Evolutionary conservation across 2,113 vertebrate genomes (phyloP).

Genomic region (Oryzias curvinotus): DNA sequence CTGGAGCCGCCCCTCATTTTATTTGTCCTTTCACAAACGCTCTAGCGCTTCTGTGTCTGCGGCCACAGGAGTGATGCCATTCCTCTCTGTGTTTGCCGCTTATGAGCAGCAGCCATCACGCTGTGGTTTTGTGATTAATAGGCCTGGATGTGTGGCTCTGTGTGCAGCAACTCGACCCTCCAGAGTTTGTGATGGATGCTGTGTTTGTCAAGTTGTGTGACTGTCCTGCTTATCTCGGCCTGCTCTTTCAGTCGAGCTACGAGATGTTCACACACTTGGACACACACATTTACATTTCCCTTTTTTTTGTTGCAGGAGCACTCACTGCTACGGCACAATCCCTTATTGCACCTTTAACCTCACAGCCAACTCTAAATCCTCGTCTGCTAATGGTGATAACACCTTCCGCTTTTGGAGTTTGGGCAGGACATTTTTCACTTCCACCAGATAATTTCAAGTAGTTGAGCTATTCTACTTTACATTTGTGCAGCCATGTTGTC

Average conservation of each 20-base stretch:
- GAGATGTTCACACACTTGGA: background rate
- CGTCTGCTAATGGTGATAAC: background rate
- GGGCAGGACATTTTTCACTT: background rate
- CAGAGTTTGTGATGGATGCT: background rate
- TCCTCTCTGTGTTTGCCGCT: constrained; percentile 21
- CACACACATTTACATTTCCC: background rate
- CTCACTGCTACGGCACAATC: background rate
- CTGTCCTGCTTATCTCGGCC: background rate
- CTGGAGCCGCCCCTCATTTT: constrained; percentile 20
- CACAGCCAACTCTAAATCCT: background rate
- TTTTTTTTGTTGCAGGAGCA: background rate
- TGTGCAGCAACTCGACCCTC: background rate
- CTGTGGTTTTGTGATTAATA: constrained; percentile 38
- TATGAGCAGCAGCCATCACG: constrained; percentile 18
- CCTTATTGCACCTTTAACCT: background rate
- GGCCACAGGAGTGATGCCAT: constrained; percentile 3
- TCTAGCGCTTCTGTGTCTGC: background rate
- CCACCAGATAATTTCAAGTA: background rate
- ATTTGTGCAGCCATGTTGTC: too few species aligned
- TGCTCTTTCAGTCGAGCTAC: background rate
- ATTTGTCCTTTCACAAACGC: constrained; percentile 11
- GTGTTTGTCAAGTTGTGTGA: background rate
- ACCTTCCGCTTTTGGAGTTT: background rate
- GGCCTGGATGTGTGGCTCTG: constrained; percentile 23
- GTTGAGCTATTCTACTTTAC: background rate